A percentile compares a stretch with the other conserved stretches of the same genome.
These are phyloP conservation scores for Trogon surrucura DNA, from an alignment of 2,113 vertebrate genomes.

Conservation along the genomic window DNA sequence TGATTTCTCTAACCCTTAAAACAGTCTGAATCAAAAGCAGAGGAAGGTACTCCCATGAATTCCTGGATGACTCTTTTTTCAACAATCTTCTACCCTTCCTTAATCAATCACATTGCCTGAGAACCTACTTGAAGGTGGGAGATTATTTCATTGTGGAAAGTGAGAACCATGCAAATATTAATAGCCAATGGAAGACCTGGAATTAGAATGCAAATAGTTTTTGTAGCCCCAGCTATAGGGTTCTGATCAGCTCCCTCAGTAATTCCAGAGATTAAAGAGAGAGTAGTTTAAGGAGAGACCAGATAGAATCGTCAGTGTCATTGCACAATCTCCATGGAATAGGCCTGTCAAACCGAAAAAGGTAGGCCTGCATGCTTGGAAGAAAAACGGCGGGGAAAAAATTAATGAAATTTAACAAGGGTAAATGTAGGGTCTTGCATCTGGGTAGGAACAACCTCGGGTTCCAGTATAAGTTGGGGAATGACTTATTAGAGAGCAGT, in stretches of 20 bases:
- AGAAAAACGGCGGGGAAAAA: too few species aligned
- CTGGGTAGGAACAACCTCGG: too few species aligned
- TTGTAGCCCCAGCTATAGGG: background rate
- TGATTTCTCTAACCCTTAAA: background rate
- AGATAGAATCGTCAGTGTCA: background rate
- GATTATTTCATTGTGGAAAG: background rate
- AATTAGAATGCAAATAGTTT: background rate
- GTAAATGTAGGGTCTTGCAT: too few species aligned
- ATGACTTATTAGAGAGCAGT: too few species aligned
- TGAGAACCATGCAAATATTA: background rate
- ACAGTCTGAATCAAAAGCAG: background rate
- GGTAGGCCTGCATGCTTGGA: background rate
- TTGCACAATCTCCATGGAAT: background rate
- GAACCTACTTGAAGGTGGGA: background rate
- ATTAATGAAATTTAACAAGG: too few species aligned
- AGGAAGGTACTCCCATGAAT: background rate
- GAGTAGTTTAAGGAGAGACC: background rate
- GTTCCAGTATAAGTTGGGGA: too few species aligned
- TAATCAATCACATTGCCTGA: background rate
- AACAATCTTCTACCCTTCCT: background rate
- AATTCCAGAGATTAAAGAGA: background rate
- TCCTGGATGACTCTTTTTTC: background rate
- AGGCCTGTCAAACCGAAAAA: background rate
- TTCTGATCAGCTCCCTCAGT: background rate
- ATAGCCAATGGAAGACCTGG: background rate